These are phyloP conservation scores for Myrmecobius fasciatus DNA, from an alignment of 2,113 vertebrate species.

Conservation along the genomic window DNA sequence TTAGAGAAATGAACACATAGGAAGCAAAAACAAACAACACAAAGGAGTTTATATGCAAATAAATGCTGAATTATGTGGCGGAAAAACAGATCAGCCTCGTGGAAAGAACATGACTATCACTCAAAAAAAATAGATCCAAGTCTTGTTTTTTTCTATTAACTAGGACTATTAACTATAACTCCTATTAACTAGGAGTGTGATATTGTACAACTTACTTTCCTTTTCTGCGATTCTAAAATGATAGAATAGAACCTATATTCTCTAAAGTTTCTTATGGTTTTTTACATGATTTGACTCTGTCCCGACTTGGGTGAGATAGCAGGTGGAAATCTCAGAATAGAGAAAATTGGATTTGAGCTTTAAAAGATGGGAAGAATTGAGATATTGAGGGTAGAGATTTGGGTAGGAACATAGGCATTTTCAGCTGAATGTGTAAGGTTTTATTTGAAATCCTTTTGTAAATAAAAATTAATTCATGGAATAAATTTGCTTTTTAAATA, in stretches of 20 bases:
- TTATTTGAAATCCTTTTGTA: not conserved
- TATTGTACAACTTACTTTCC: not conserved
- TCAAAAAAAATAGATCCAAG: not conserved
- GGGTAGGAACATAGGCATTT: not conserved
- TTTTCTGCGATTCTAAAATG: not conserved
- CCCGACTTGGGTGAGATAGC: not conserved
- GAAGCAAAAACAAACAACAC: not conserved
- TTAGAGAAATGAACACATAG: not conserved
- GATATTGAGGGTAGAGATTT: not conserved
- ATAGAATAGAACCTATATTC: not conserved
- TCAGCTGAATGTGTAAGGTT: not conserved
- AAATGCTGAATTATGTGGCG: not conserved
- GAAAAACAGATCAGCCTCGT: rapidly evolving
- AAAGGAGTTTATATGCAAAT: not conserved
- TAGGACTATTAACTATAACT: not conserved
- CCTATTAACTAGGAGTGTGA: not conserved
- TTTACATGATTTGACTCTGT: not conserved
- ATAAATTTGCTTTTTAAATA: not conserved
- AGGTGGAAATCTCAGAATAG: not conserved
- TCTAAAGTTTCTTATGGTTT: rapidly evolving
- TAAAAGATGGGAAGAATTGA: not conserved
- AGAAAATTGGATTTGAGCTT: not conserved
- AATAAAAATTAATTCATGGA: not conserved
- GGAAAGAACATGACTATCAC: not conserved
- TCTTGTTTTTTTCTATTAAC: not conserved